Evolutionary conservation across 53 echinoderm and acorn worm species (phyloP), one percentile per base, ranked within the genome.

Genomic region (Luidia sarsii): DNA sequence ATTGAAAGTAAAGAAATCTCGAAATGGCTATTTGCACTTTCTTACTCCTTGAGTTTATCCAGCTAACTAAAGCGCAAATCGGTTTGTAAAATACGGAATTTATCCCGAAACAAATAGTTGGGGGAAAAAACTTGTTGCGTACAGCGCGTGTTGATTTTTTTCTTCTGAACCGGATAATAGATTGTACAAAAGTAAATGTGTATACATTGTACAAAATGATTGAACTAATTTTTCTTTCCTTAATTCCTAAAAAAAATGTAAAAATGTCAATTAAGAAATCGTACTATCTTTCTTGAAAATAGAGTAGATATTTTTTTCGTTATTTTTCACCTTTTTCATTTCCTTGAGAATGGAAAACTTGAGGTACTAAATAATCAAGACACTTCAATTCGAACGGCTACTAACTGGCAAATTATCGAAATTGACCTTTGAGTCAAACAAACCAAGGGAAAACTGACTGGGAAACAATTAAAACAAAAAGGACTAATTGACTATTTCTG

Each of bases 141-240:
- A 8, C 21, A 39, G 8, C 33, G 16, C 18, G 7, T 16, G 52
- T 51, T 27, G 11, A 15, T 11, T 49, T 33, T n/a, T 23, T 20
- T 28, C 55, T 22, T 35, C 39, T 38, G 15, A 10, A 23, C 11
- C 19, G 55, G 4, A 23, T 38, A 71, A 14, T 39, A 24, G 45
- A 46, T 46, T 77, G 59, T 77, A 59, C 27, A 77, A 41, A 77
- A 59, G 56, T 57, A 61, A 57, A 34, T 60, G 15, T 60, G 77
- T 77, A 77, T 39, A 45, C 43, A 50, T 33, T 70, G 70, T 70
- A 70, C 19, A 70, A 77, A 28, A 36, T 18, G 55, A 41, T 23
- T 14, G 10, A 22, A 34, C 55, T 37, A 31, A 19, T 53, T 55
- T 72, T 38, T 37, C 55, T 21, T 41, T 11, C 11, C 41, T 41